phyloP scores from a whole-genome alignment of 1,140 invertebrate genomes.

The Triops longicaudatus region DNA sequence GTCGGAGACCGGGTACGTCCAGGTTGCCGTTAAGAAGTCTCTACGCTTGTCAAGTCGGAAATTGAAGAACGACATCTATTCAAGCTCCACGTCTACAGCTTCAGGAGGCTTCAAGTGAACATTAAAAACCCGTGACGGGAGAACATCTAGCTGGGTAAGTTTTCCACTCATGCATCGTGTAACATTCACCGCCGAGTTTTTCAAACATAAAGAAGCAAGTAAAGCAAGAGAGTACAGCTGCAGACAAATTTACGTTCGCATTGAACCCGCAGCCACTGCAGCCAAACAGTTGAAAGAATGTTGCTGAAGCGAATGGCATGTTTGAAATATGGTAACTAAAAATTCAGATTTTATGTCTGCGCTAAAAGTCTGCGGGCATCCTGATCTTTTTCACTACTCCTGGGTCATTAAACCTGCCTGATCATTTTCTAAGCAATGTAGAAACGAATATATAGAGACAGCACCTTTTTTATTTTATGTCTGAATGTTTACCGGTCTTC shows the following conservation, averaged over 20 bases:
- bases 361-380: neutral
- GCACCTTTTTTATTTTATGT: neutral
- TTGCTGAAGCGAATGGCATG: neutral
- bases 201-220: neutral
- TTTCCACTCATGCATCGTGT: neutral
- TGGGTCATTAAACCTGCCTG: neutral
- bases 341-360: neutral
- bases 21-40: neutral
- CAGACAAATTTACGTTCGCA: neutral
- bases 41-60: slow-evolving; percentile 9
- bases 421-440: neutral
- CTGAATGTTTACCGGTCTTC: neutral
- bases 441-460: neutral
- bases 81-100: neutral
- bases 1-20: too few relatives aligned
- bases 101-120: neutral
- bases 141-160: neutral
- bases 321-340: neutral
- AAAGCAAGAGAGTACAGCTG: neutral
- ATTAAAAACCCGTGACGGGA: slow-evolving; percentile 1
- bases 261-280: neutral
- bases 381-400: neutral
- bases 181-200: neutral
- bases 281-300: neutral
- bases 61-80: slow-evolving; percentile 5